Conservation (phyloP, 1,140 invertebrate species). For the Drosophila kikkawai region DNA sequence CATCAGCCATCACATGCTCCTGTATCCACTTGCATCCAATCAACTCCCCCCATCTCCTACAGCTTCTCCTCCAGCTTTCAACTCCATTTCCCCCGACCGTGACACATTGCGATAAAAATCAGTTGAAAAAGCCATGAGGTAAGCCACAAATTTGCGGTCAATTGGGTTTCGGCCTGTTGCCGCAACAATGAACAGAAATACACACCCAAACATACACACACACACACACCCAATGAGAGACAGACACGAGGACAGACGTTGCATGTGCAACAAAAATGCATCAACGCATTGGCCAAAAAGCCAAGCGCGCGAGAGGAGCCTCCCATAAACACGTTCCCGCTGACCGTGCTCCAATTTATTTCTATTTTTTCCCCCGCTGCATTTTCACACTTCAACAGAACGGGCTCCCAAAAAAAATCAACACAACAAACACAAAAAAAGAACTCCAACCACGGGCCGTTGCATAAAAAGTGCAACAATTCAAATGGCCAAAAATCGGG, state of each 20-base stretch:
- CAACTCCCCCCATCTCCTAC: background rate
- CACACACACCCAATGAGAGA: constrained; percentile 1
- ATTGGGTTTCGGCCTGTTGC: constrained; percentile 73
- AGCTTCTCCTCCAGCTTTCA: background rate
- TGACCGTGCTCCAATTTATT: constrained; percentile 41
- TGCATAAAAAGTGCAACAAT: constrained; percentile 82
- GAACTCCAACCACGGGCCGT: constrained; percentile 37
- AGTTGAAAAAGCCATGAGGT: constrained; percentile 75
- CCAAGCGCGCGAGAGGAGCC: constrained; percentile 27
- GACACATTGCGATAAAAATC: constrained; percentile 70
- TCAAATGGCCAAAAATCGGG: constrained; percentile 63
- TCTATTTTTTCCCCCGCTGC: constrained; percentile 59
- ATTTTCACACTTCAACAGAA: constrained; percentile 78
- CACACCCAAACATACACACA: background rate
- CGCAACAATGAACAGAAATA: constrained; percentile 36
- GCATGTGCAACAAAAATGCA: constrained; percentile 81
- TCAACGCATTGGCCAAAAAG: constrained; percentile 63
- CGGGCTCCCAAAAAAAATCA: constrained; percentile 5
- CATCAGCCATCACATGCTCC: constrained; percentile 19
- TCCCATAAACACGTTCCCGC: constrained; percentile 55
- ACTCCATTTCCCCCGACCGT: constrained; percentile 18
- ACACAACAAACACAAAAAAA: constrained; percentile 9
- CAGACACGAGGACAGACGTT: constrained; percentile 38
- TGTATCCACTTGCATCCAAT: constrained; percentile 5
- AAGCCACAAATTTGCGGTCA: constrained; percentile 77